phyloP scores from a whole-genome alignment of 92 coral and sea anemone genomes.

The Galaxea fascicularis region DNA sequence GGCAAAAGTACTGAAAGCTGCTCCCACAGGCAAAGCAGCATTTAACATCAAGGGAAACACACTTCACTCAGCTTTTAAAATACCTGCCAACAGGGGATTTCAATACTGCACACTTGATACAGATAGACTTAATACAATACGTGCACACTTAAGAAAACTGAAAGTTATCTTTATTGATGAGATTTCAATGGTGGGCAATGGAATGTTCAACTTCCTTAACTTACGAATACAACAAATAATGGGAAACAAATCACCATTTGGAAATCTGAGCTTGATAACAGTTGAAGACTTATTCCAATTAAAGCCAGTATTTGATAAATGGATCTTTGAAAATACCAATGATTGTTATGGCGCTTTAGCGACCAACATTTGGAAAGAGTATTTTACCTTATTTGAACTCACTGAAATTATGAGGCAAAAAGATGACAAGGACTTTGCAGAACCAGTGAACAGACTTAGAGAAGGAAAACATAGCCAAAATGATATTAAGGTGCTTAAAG shows the following conservation, averaged over 20 bases:
- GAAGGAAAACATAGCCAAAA: constrained; percentile 65
- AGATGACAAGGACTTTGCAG: constrained; percentile 69
- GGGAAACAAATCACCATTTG: constrained; percentile 68
- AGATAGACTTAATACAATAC: constrained; percentile 66
- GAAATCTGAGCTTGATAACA: constrained; percentile 62
- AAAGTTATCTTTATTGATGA: constrained; percentile 63
- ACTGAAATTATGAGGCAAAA: constrained; percentile 71
- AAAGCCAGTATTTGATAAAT: constrained; percentile 63
- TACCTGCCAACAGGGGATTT: constrained; percentile 72
- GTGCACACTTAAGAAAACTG: constrained; percentile 40
- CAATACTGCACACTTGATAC: constrained; percentile 48
- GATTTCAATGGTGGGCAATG: constrained; percentile 83
- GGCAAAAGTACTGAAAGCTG: constrained; percentile 46
- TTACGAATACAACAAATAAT: constrained; percentile 71
- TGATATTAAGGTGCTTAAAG: constrained; percentile 44
- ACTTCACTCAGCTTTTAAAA: constrained; percentile 65
- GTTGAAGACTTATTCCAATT: constrained; percentile 76
- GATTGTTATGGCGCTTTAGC: constrained; percentile 61
- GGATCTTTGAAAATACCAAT: constrained; percentile 55
- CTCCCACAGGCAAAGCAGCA: constrained; percentile 72
- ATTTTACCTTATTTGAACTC: constrained; percentile 51
- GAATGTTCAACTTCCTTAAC: constrained; percentile 74
- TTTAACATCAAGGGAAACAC: constrained; percentile 59
- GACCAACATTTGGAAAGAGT: constrained; percentile 51
- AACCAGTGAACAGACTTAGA: constrained; percentile 61